These are phyloP conservation scores for Trichonephila clavipes DNA, from an alignment of 1,140 invertebrate species.

Conservation along the genomic window DNA sequence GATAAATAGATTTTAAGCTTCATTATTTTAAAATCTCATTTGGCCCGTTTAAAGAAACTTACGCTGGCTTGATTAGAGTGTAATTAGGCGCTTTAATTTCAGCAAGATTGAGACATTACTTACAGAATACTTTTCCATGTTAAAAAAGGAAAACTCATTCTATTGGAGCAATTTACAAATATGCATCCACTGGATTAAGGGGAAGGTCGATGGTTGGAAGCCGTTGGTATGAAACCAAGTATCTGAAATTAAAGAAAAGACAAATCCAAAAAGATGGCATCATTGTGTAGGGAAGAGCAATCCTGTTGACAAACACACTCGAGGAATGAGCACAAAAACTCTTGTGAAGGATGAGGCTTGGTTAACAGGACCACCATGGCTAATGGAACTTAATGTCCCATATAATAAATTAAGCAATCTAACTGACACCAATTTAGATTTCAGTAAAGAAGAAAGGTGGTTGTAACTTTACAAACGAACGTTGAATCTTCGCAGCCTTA, in stretches of 20 bases:
- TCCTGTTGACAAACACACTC: background rate
- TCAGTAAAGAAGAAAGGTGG: background rate
- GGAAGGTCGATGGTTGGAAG: background rate
- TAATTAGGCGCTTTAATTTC: too few relatives aligned
- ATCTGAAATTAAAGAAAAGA: background rate
- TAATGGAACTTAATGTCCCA: background rate
- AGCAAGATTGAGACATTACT: background rate
- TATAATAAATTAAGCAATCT: background rate
- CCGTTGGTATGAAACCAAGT: slow-evolving; percentile 64
- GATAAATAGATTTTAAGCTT: slow-evolving; percentile 20
- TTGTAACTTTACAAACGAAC: background rate
- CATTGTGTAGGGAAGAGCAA: too few relatives aligned
- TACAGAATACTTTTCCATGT: background rate
- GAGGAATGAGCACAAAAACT: slow-evolving; percentile 6
- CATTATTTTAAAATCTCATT: background rate
- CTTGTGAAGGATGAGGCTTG: background rate
- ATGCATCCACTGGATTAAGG: slow-evolving; percentile 57
- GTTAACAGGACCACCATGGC: background rate
- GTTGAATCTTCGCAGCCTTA: background rate
- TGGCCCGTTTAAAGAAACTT: slow-evolving; percentile 35
- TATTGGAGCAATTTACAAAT: slow-evolving; percentile 49
- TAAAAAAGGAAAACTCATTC: background rate
- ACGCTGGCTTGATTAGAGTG: slow-evolving; percentile 2
- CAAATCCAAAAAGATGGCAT: too few relatives aligned
- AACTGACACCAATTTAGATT: background rate